These are phyloP conservation scores for Telenomus remus DNA, from an alignment of 1,140 invertebrate species.

Conservation along the genomic window DNA sequence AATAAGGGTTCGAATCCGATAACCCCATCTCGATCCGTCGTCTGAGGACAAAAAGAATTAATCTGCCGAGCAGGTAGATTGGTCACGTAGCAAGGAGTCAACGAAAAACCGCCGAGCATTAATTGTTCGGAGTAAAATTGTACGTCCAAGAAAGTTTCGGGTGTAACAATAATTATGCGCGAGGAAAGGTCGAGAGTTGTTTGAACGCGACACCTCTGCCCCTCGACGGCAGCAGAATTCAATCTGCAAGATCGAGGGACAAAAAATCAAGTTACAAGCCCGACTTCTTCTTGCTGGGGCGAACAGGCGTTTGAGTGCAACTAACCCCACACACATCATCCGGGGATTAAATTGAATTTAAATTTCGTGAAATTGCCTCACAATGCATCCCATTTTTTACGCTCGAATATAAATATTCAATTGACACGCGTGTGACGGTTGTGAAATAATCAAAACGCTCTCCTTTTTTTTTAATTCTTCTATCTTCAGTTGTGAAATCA, in stretches of 20 bases:
- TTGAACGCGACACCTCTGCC: constrained; percentile 30
- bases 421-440: not conserved
- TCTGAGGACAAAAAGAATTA: constrained; percentile 41
- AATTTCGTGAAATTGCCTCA: constrained; percentile 46
- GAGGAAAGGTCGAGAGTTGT: constrained; percentile 41
- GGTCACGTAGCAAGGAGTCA: constrained; percentile 36
- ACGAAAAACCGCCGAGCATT: constrained; percentile 45
- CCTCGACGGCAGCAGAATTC: constrained; percentile 27
- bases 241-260: constrained; percentile 34
- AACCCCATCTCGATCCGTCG: too few relatives aligned
- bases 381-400: constrained; percentile 27
- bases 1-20: too few relatives aligned
- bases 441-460: not conserved
- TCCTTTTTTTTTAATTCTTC: too few relatives aligned
- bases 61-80: constrained; percentile 35
- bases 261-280: constrained; percentile 40
- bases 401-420: constrained; percentile 17
- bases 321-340: constrained; percentile 6
- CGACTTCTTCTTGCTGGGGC: constrained; percentile 15
- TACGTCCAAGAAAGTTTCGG: constrained; percentile 47
- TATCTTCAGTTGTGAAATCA: too few relatives aligned
- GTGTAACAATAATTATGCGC: constrained; percentile 51
- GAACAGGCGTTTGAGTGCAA: constrained; percentile 11
- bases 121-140: constrained; percentile 43
- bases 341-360: constrained; percentile 40